phyloP scores from a whole-genome alignment of 2,113 vertebrate genomes.

The Myotis davidii region DNA sequence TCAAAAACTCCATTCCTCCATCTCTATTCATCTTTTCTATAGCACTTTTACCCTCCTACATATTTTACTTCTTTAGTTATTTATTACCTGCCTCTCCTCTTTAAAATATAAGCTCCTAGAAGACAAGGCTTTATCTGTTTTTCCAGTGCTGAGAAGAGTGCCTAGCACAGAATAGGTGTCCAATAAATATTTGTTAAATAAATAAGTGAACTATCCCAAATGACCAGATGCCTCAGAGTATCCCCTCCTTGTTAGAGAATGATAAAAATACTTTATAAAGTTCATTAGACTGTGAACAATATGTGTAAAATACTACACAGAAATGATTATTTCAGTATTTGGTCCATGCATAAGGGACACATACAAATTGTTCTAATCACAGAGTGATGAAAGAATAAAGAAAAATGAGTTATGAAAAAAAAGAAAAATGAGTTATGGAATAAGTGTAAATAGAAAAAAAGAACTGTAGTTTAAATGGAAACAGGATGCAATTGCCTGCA shows the following conservation, averaged over 20 bases:
- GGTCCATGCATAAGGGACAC: slow-evolving; percentile 85
- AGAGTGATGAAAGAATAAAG: slow-evolving; percentile 88
- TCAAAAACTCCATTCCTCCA: background rate
- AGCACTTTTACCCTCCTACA: background rate
- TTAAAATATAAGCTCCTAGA: background rate
- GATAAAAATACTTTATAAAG: slow-evolving; percentile 83
- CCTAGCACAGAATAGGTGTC: background rate
- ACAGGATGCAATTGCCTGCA: slow-evolving; percentile 83
- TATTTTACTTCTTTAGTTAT: slow-evolving; percentile 31
- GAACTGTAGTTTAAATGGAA: slow-evolving; percentile 87
- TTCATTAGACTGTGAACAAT: slow-evolving; percentile 84
- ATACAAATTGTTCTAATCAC: slow-evolving; percentile 89
- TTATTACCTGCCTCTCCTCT: background rate
- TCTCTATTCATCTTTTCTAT: background rate
- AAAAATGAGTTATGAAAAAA: slow-evolving; percentile 87
- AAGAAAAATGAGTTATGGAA: slow-evolving; percentile 87
- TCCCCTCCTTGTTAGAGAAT: slow-evolving; percentile 80
- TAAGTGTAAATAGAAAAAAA: slow-evolving; percentile 87
- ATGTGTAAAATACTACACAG: slow-evolving; percentile 85
- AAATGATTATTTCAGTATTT: slow-evolving; percentile 90
- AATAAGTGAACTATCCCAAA: slow-evolving; percentile 44
- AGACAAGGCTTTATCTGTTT: background rate
- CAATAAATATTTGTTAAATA: slow-evolving; percentile 20
- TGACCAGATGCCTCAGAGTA: slow-evolving; percentile 76
- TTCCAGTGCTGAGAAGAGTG: background rate